phyloP scores from a whole-genome alignment of 2,888 invertebrate species.

The Trichopria drosophilae region DNA sequence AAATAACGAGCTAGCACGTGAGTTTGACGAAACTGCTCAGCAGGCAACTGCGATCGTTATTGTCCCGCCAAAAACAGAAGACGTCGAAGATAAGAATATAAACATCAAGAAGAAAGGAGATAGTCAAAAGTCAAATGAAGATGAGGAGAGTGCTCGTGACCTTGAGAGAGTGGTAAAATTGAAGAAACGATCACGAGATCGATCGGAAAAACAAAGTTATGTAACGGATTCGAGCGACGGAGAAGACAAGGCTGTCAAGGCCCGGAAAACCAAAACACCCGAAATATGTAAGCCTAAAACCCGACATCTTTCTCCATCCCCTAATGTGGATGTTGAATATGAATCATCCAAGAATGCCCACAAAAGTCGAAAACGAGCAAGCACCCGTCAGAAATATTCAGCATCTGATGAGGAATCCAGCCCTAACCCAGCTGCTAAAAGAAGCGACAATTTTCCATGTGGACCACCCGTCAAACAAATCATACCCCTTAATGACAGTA shows the following conservation, averaged over 20 bases:
- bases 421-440: slow-evolving; percentile 12
- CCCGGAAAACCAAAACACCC: slow-evolving; percentile 40
- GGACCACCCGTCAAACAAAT: too few species aligned
- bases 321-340: slow-evolving; percentile 52
- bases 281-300: slow-evolving; percentile 27
- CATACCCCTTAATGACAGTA: slow-evolving; percentile 46
- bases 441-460: too few species aligned
- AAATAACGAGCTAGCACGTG: slow-evolving; percentile 24
- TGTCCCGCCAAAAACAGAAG: neutral
- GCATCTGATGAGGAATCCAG: slow-evolving; percentile 33
- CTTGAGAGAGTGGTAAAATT: too few species aligned
- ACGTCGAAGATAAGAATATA: neutral
- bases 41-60: too few species aligned
- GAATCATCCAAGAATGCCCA: too few species aligned
- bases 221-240: slow-evolving; percentile 46
- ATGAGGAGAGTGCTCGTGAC: too few species aligned
- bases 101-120: slow-evolving; percentile 1
- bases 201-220: slow-evolving; percentile 34
- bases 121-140: slow-evolving; percentile 8
- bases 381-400: slow-evolving; percentile 28
- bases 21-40: slow-evolving; percentile 27
- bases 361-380: slow-evolving; percentile 39
- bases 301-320: neutral
- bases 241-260: slow-evolving; percentile 33
- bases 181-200: too few species aligned